Conservation (phyloP, 2,888 invertebrate genomes). For the Cataglyphis rosenhaueri region DNA sequence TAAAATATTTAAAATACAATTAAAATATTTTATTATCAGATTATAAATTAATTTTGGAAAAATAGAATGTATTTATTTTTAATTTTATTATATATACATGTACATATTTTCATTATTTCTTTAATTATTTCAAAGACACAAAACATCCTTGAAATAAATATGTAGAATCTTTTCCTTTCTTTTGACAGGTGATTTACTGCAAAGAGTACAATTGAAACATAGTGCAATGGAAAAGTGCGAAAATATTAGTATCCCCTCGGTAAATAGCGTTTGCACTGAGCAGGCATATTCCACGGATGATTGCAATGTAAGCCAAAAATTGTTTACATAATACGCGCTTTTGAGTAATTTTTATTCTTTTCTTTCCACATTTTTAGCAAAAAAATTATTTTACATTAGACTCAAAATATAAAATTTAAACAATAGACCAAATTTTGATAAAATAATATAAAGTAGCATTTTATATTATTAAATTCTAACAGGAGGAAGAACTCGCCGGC, state of each 20-base stretch:
- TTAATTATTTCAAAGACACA: not conserved
- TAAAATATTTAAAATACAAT: too few species aligned
- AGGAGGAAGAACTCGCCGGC: conserved; percentile 96
- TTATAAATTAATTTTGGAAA: not conserved
- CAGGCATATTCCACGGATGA: conserved; percentile 92
- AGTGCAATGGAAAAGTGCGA: conserved; percentile 93
- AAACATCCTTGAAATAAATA: not conserved
- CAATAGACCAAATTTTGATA: not conserved
- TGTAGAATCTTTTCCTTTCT: conserved; percentile 1
- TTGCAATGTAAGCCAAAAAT: conserved; percentile 90
- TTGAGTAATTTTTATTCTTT: not conserved
- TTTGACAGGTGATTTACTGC: conserved; percentile 89
- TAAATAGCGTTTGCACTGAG: conserved; percentile 94
- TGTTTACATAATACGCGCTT: not conserved
- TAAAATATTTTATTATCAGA: not conserved
- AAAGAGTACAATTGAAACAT: conserved; percentile 92
- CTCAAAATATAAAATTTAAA: not conserved
- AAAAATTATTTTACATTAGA: not conserved
- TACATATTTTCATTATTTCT: not conserved
- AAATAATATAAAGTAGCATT: not conserved
- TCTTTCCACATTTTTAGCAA: too few species aligned
- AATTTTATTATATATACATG: not conserved
- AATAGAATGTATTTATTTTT: not conserved
- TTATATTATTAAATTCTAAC: conserved; percentile 19
- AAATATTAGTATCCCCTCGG: conserved; percentile 93